Base-by-base conservation (phyloP, 2,888 invertebrate species). In the Aspidapion aeneum region DNA sequence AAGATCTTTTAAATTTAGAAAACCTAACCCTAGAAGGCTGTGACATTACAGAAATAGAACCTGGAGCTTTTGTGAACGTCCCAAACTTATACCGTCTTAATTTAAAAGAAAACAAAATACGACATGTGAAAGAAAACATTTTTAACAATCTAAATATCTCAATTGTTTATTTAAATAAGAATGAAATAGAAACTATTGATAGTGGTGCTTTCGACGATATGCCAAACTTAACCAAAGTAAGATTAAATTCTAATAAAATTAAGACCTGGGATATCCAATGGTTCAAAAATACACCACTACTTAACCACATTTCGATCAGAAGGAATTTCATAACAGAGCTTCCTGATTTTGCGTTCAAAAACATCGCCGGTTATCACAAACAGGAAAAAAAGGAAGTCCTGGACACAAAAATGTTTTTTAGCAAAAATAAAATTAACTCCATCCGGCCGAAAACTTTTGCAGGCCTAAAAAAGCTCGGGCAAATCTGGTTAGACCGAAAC, bases 191-290 rank as follows among this genome's bases (percentile, higher is more conserved):
- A n/a, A 55, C 54, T 1, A 70, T 73, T 21, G 71, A 72, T 54
- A 64, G 64, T 18, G 66, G 67, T 18, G 73, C 73, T 18, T 73
- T 73, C 52, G 70, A 72, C 63, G 64, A 71, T 52, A 71, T 73
- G 69, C 72, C 76, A 0, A 69, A 71, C 49, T 68, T 78, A 60
- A 66, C 66, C 18, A 71, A 71, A 54, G 64, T 79, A 18, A 73
- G 75, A 58, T 63, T 79, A 21, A 77, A 77, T 63, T 63, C 69
- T 50, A 79, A 79, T 63, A 68, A 68, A 58, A 64, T 79, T 2
- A 58, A 69, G 2, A 60, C 21, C 12, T 77, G 76, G 77, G 74
- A 77, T 58, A 58, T 66, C 5, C 68, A 74, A 3, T 79, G 78
- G 78, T 78, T 79, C 61, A 64, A 64, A 52, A 72, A 75, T 55